Conservation (phyloP, 2,797 vertebrate genomes). For the Saxicola maurus region DNA sequence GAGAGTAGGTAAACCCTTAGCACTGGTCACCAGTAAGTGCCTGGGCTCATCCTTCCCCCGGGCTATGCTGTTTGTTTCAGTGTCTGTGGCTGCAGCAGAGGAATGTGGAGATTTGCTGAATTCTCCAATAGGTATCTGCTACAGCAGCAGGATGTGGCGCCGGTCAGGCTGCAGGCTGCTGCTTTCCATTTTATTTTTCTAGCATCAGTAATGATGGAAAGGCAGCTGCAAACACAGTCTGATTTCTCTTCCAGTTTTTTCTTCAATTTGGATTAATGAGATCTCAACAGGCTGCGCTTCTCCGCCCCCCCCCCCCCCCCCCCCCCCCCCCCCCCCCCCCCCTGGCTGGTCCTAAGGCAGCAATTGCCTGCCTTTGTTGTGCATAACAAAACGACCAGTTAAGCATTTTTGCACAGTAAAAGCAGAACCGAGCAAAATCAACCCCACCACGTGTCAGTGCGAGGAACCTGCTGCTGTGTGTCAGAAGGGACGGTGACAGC, state of each 20-base stretch:
- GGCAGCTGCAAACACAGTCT: not conserved
- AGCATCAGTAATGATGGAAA: not conserved
- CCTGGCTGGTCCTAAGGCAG: not conserved
- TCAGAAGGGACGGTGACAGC: not conserved
- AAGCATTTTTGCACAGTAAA: not conserved
- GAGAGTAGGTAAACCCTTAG: not conserved
- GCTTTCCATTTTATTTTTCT: not conserved
- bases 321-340: not conserved
- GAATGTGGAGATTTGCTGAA: accelerated
- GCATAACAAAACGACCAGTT: not conserved
- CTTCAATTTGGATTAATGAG: not conserved
- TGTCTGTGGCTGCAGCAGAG: not conserved
- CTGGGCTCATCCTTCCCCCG: not conserved
- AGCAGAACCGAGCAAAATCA: not conserved
- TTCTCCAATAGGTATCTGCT: not conserved
- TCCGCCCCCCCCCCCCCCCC: not conserved
- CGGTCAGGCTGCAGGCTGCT: not conserved
- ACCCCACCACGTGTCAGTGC: not conserved
- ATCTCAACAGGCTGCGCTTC: not conserved
- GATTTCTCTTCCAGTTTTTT: not conserved
- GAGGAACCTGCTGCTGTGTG: not conserved
- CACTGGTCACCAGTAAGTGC: accelerated
- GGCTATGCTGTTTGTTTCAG: accelerated
- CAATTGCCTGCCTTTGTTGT: not conserved
- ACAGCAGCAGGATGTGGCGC: accelerated